A percentile compares a stretch with the other conserved stretches of the same genome.
These are phyloP conservation scores for Leptocoma aspasia DNA, from an alignment of 2,113 vertebrate species.

Conservation along the genomic window DNA sequence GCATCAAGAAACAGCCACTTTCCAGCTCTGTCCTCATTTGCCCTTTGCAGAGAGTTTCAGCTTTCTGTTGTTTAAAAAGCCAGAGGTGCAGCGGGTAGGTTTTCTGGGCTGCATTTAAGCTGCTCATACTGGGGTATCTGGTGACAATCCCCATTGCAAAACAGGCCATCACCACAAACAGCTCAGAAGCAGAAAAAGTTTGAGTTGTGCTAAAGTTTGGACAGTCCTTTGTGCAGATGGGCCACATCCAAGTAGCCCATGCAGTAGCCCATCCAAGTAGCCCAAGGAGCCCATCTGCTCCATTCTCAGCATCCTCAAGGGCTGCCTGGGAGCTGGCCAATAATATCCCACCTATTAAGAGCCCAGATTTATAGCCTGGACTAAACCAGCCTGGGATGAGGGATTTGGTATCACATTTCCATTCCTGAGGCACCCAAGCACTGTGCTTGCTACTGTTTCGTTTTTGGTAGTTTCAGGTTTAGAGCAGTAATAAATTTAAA, in stretches of 20 bases:
- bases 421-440: background rate
- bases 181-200: background rate
- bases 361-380: background rate
- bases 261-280: accelerated
- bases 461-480: background rate
- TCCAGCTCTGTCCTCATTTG: background rate
- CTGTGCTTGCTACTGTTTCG: background rate
- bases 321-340: background rate
- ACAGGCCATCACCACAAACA: background rate
- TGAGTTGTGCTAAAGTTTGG: accelerated
- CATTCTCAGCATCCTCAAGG: background rate
- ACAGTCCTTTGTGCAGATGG: background rate
- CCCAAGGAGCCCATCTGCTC: background rate
- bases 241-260: accelerated
- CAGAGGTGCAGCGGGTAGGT: background rate
- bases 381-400: background rate
- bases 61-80: background rate
- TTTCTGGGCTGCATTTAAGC: background rate
- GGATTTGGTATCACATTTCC: background rate
- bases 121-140: background rate
- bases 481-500: background rate
- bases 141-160: background rate
- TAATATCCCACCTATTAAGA: background rate
- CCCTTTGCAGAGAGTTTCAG: background rate
- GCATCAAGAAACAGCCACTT: background rate